Percentiles rank a stretch among this genome's conserved stretches.
Conservation (phyloP, 2,113 vertebrate genomes). For the Platycercus adscitus region DNA sequence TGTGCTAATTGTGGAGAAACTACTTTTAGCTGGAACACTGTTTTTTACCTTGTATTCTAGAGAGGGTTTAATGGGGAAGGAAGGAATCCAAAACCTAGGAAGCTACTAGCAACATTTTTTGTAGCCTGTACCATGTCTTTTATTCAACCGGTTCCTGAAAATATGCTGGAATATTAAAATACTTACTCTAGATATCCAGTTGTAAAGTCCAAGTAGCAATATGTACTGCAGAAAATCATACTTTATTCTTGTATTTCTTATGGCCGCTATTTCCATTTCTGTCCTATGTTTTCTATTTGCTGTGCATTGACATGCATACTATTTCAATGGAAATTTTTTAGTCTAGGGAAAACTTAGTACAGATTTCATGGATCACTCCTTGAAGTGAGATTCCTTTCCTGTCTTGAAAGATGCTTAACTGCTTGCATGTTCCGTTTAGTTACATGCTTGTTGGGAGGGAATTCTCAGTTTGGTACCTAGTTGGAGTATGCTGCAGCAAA, state of each 20-base stretch:
- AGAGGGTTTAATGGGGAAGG: fast-evolving
- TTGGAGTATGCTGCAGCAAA: background rate
- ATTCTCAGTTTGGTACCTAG: fast-evolving
- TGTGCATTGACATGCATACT: background rate
- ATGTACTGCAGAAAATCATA: background rate
- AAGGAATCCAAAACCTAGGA: background rate
- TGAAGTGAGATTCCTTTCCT: background rate
- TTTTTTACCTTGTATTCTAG: background rate
- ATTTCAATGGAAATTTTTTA: background rate
- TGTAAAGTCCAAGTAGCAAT: background rate
- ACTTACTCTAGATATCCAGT: background rate
- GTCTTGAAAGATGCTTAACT: background rate
- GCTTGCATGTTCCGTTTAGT: background rate
- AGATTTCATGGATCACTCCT: background rate
- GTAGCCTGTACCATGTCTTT: background rate
- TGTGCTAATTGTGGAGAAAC: background rate
- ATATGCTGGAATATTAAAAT: background rate
- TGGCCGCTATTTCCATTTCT: fast-evolving
- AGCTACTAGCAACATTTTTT: background rate
- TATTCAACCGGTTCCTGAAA: background rate
- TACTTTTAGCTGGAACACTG: background rate
- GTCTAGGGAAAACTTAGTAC: background rate
- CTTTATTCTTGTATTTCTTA: background rate
- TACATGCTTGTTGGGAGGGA: background rate
- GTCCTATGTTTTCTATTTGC: background rate